Evolutionary conservation across 2,797 vertebrate species (phyloP), one percentile per base, ranked within the genome.

Genomic region (Kryptopterus vitreolus): DNA sequence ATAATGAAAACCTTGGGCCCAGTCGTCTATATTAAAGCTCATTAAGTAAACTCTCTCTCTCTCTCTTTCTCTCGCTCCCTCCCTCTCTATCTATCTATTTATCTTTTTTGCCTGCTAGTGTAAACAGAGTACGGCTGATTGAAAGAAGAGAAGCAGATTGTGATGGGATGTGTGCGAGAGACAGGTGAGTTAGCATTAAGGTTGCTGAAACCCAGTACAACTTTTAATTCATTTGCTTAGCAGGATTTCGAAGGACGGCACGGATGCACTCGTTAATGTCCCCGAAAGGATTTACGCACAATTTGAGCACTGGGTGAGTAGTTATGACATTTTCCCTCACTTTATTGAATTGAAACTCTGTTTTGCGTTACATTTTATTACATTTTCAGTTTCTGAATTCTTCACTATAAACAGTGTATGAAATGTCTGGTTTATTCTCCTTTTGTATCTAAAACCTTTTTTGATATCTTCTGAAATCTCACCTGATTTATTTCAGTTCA

Each of bases 151-250:
- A 48, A 66, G 20, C 59, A 78, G 26, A 33, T 73, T 22, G 38
- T 68, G 70, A 46, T n/a, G 53, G n/a, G 35, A 73, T 20, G 31
- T 61, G 31, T 33, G 7, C 35, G 26, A 18, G 33, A 46, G 13
- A 78, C 53, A 69, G 81, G 81, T 82, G 29, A 75, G 81, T 75
- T 69, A 24, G 29, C 22, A 22, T 48, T n/a, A 50, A 50, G 20
- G 43, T 15, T 70, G 26, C 6, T 29, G 18, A 55, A 43, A n/a
- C 10, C 18, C 9, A n/a, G 13, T 3, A 52, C 46, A 31, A 11
- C 20, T 70, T n/a, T 29, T 15, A 50, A 69, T 0, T 69, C 16
- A 48, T 50, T 48, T 46, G 38, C 35, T 48, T 70, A 24, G 8
- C 9, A 48, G 46, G 26, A 7, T 52, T 50, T 2, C 20, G 35